Percentiles rank a stretch among this genome's conserved stretches.
These are phyloP conservation scores for Melangyna quadrimaculata DNA, from an alignment of 2,888 invertebrate species.

Conservation along the genomic window DNA sequence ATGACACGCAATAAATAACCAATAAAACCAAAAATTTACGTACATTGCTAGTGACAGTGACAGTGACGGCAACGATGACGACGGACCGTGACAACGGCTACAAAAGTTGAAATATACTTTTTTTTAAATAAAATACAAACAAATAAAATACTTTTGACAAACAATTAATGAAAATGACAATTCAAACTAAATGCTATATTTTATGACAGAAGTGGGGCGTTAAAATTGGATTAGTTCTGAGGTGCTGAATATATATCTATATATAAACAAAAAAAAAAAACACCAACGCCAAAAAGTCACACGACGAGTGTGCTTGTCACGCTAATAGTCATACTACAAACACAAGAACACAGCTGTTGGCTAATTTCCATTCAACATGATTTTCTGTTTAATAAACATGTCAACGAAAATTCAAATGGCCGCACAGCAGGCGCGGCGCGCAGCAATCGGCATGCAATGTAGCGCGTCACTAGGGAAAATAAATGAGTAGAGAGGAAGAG, in stretches of 20 bases:
- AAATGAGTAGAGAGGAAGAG: not conserved
- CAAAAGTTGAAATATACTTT: constrained; percentile 37
- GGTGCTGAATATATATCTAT: not conserved
- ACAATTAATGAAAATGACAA: constrained; percentile 66
- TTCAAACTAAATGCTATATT: constrained; percentile 46
- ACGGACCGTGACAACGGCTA: not conserved
- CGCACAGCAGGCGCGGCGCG: not conserved
- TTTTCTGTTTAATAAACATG: constrained; percentile 68
- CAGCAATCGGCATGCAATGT: not conserved
- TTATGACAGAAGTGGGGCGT: constrained; percentile 26
- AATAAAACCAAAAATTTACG: constrained; percentile 28
- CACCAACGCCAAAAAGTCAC: constrained; percentile 56
- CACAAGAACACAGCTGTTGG: constrained; percentile 60
- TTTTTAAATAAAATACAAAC: not conserved
- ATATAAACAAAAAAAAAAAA: not conserved
- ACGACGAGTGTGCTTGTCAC: constrained; percentile 29
- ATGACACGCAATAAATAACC: constrained; percentile 53
- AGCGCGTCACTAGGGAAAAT: not conserved
- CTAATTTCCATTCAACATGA: constrained; percentile 70
- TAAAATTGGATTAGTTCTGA: not conserved
- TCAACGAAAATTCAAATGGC: constrained; percentile 47
- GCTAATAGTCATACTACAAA: constrained; percentile 25
- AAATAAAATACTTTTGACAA: constrained; percentile 30
- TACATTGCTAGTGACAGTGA: not conserved
- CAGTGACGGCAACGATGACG: constrained; percentile 11